Conservation (phyloP, 2,888 invertebrate species). For the Amblyteles armatorius region DNA sequence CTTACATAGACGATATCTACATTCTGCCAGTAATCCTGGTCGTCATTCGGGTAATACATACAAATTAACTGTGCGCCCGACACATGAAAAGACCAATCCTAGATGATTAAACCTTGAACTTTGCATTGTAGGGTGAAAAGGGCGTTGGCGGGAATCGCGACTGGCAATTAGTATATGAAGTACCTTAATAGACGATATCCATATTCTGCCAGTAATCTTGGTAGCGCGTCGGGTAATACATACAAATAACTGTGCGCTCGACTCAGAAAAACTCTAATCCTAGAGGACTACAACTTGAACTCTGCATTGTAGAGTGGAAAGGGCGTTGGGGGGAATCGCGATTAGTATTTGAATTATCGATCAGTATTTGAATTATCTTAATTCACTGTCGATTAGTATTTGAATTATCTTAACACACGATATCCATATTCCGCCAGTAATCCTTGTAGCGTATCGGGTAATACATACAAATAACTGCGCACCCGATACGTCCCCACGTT, state of each 20-base stretch:
- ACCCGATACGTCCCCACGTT: not conserved
- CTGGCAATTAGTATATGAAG: too few relatives aligned
- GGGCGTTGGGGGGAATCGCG: too few relatives aligned
- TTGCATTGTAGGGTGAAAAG: too few relatives aligned
- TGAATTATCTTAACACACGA: not conserved
- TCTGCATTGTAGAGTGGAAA: too few relatives aligned
- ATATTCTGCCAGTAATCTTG: not conserved
- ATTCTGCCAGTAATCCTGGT: not conserved
- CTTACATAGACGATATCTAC: not conserved
- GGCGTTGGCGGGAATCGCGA: too few relatives aligned
- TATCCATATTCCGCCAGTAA: not conserved
- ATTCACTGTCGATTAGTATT: too few relatives aligned
- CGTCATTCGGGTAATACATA: not conserved
- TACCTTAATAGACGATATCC: not conserved
- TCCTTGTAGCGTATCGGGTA: not conserved
- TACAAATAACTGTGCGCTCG: not conserved
- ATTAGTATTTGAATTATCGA: too few relatives aligned
- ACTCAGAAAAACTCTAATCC: not conserved
- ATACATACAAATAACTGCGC: not conserved
- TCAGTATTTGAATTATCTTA: not conserved
- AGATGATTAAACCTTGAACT: too few relatives aligned
- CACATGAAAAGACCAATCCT: not conserved
- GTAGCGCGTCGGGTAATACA: not conserved
- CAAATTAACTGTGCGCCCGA: not conserved
- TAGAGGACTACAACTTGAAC: too few relatives aligned